Evolutionary conservation across 2,113 vertebrate species (phyloP).

Genomic region (Hepsetus odoe): DNA sequence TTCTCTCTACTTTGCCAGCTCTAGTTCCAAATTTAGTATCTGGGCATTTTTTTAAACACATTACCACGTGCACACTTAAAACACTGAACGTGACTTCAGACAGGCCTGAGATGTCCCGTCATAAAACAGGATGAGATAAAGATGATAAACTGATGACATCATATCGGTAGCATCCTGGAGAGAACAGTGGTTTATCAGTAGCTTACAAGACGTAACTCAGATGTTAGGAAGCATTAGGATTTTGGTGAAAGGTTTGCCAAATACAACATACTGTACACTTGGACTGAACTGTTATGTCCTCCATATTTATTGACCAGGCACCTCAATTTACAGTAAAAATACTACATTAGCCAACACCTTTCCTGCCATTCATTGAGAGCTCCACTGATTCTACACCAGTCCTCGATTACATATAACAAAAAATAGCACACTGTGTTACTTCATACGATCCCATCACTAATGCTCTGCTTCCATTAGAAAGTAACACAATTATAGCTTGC

Average conservation of each 20-base stretch:
- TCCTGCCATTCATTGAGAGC: neutral
- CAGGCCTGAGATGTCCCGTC: neutral
- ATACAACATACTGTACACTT: too few species aligned
- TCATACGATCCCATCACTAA: neutral
- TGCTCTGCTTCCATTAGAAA: neutral
- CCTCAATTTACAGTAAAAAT: neutral
- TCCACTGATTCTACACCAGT: neutral
- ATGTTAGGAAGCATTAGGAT: neutral
- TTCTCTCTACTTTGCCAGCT: neutral
- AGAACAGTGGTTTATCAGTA: conserved; percentile 6
- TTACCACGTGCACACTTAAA: neutral
- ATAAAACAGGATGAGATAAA: conserved; percentile 18
- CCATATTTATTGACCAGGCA: neutral
- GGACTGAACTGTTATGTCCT: too few species aligned
- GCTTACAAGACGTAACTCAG: neutral
- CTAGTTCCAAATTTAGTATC: neutral
- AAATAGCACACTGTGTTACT: neutral
- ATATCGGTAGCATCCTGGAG: neutral
- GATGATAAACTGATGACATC: neutral
- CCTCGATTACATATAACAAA: neutral
- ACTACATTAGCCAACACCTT: neutral
- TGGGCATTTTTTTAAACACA: neutral
- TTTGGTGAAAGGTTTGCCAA: neutral
- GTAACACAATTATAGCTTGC: conserved; percentile 33
- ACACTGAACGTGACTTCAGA: neutral